Conservation (phyloP, 2,113 vertebrate genomes). For the Picathartes gymnocephalus region DNA sequence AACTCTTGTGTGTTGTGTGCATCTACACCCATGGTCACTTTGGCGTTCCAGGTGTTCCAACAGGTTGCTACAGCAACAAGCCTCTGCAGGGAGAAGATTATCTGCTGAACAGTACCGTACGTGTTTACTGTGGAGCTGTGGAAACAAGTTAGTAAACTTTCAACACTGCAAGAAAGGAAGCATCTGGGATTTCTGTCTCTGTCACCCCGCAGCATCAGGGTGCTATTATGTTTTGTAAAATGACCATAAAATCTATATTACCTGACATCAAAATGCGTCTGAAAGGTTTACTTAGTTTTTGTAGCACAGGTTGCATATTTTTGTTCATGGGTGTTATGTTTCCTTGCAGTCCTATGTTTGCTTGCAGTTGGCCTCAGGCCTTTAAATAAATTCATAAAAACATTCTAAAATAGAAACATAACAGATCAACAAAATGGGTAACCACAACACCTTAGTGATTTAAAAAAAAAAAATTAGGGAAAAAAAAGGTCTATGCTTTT, state of each 20-base stretch:
- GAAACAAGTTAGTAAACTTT: constrained; percentile 9
- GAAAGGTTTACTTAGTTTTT: background rate
- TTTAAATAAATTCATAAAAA: background rate
- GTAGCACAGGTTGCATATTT: fast-evolving
- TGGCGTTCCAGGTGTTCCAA: background rate
- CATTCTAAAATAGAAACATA: background rate
- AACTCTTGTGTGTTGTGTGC: background rate
- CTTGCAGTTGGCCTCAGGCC: background rate
- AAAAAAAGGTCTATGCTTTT: background rate
- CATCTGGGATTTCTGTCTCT: background rate
- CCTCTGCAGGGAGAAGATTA: background rate
- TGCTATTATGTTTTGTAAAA: background rate
- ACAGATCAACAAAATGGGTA: background rate
- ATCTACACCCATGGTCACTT: background rate
- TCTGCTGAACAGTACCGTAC: background rate
- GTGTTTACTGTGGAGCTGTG: background rate
- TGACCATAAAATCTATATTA: background rate
- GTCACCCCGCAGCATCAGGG: background rate
- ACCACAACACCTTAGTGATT: background rate
- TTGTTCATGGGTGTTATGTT: background rate
- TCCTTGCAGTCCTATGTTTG: background rate
- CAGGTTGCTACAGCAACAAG: constrained; percentile 34
- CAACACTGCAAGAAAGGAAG: background rate
- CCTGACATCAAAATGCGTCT: background rate
- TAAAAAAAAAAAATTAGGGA: background rate